Evolutionary conservation across 1,140 invertebrate species (phyloP).

Genomic region (Leptinotarsa texana): DNA sequence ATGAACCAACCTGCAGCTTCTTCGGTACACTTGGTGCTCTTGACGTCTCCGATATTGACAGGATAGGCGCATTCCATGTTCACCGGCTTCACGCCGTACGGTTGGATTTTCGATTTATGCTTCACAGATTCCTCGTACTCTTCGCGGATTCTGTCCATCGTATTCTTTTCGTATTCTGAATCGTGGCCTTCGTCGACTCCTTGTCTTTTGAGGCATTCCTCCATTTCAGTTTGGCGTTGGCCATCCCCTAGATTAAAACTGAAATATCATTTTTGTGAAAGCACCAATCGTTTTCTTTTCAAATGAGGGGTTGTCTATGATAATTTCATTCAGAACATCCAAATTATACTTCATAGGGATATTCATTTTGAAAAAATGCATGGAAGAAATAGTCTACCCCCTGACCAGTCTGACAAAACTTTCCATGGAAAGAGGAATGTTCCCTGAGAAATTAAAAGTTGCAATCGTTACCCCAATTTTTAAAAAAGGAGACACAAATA

Average conservation of each 20-base stretch:
- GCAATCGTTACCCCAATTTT: no score
- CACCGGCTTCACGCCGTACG: conserved; percentile 48
- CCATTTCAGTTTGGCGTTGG: conserved; percentile 56
- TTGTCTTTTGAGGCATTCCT: conserved; percentile 56
- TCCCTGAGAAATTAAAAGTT: no score
- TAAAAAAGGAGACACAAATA: no score
- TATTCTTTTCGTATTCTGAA: conserved; percentile 31
- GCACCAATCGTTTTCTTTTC: no score
- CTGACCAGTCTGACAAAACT: no score
- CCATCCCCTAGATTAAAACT: conserved; percentile 37
- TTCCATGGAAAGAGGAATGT: no score
- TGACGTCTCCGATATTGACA: conserved; percentile 44
- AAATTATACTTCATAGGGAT: no score
- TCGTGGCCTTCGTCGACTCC: conserved; percentile 46
- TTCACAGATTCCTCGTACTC: conserved; percentile 48
- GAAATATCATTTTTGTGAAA: conserved; percentile 18
- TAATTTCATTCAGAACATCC: no score
- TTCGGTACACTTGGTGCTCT: conserved; percentile 41
- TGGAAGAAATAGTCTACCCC: no score
- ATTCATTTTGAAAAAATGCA: no score
- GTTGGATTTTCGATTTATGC: conserved; percentile 40
- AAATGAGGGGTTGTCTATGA: no score
- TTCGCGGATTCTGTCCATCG: conserved; percentile 33
- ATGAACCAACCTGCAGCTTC: conserved; percentile 37
- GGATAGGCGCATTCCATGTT: conserved; percentile 47